A percentile compares a stretch with the other conserved stretches of the same genome.
These are phyloP conservation scores for Pseudopipra pipra DNA, from an alignment of 2,113 vertebrate genomes.

Conservation along the genomic window DNA sequence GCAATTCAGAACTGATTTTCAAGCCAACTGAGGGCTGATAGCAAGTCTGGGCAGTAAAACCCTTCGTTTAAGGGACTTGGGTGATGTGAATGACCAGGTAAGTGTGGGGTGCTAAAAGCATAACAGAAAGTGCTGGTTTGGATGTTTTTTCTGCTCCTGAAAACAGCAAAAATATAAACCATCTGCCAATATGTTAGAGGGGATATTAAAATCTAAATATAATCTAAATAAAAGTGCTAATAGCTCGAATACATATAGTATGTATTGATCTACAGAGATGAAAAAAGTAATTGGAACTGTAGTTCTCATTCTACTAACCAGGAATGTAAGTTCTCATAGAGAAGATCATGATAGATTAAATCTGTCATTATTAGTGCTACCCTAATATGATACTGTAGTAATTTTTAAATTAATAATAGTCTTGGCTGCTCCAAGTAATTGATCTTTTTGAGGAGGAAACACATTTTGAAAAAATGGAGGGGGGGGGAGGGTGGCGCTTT, in stretches of 20 bases:
- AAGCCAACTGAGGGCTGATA: neutral
- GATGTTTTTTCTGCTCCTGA: neutral
- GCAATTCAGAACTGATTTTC: neutral
- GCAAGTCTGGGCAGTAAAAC: neutral
- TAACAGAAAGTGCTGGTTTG: neutral
- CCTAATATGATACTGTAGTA: rapidly evolving
- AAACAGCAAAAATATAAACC: neutral
- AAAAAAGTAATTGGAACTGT: neutral
- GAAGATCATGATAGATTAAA: neutral
- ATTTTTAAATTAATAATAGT: neutral
- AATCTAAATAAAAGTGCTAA: neutral
- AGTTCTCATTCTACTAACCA: neutral
- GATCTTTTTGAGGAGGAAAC: neutral
- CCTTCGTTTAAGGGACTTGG: neutral
- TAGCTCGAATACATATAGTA: neutral
- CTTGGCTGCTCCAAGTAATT: neutral
- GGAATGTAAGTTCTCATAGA: neutral
- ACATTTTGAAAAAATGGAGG: neutral
- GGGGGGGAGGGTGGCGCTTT: neutral
- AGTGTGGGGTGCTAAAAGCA: neutral
- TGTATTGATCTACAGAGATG: neutral
- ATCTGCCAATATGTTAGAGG: neutral
- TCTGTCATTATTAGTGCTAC: neutral
- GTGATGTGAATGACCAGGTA: neutral
- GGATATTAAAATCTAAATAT: neutral